Evolutionary conservation across 2,113 vertebrate genomes (phyloP).

Genomic region (Girardinichthys multiradiatus): DNA sequence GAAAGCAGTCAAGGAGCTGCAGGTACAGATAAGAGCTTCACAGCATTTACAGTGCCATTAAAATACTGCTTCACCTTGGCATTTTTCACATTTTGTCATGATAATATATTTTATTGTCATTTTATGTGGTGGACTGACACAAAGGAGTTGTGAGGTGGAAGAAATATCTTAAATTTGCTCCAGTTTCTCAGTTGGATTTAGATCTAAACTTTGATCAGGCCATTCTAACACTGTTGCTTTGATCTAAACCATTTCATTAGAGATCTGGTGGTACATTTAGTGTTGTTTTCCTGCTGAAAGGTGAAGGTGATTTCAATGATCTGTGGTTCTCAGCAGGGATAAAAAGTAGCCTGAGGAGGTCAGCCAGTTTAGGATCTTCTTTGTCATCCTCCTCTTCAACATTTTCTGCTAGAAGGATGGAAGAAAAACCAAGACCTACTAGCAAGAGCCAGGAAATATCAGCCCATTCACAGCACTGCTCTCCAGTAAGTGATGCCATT

Average conservation of each 20-base stretch:
- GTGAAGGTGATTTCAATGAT: too few relatives aligned
- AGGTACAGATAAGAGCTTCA: constrained; percentile 68
- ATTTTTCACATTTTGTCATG: too few relatives aligned
- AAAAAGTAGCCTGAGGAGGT: constrained; percentile 71
- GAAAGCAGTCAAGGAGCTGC: constrained; percentile 59
- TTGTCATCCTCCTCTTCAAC: constrained; percentile 24
- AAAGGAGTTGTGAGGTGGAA: too few relatives aligned
- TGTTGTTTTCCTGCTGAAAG: too few relatives aligned
- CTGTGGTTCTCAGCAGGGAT: constrained; percentile 27
- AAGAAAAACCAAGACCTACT: constrained; percentile 26
- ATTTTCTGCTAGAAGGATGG: constrained; percentile 3
- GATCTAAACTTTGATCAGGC: too few relatives aligned
- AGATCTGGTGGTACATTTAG: too few relatives aligned
- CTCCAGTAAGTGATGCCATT: constrained; percentile 14
- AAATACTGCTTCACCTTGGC: background rate
- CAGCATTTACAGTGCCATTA: background rate
- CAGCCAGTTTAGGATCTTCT: constrained; percentile 7
- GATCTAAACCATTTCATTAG: too few relatives aligned
- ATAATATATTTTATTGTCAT: too few relatives aligned
- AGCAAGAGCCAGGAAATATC: constrained; percentile 27
- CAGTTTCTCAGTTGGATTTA: too few relatives aligned
- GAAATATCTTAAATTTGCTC: too few relatives aligned
- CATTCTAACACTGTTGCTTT: too few relatives aligned
- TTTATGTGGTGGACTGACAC: too few relatives aligned
- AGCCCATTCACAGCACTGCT: constrained; percentile 1